Evolutionary conservation across 1,140 invertebrate genomes (phyloP).

Genomic region (Paraescarpia echinospica): DNA sequence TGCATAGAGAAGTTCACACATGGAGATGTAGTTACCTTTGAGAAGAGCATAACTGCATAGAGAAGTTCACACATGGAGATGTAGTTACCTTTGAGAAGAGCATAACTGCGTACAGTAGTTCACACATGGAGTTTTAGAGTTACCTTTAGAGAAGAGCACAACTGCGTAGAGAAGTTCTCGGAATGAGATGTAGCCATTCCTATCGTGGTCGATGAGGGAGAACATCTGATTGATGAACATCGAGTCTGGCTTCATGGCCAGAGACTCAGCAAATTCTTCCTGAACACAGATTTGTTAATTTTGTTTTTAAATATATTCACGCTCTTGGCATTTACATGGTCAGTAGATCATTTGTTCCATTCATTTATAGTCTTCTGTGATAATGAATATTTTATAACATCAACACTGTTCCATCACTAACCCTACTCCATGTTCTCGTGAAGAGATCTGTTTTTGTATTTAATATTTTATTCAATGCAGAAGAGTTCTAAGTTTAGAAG

Average conservation of each 20-base stretch:
- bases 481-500: background rate
- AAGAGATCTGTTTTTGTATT: background rate
- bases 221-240: constrained; percentile 99
- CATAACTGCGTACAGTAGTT: background rate
- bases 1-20: constrained; percentile 71
- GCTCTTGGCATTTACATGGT: no score
- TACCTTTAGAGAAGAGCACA: constrained; percentile 72
- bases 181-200: constrained; percentile 94
- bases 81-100: background rate
- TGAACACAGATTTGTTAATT: constrained; percentile 47
- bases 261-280: constrained; percentile 92
- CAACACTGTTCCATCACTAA: no score
- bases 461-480: background rate
- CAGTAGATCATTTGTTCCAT: no score
- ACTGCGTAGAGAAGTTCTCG: constrained; percentile 97
- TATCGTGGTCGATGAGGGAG: constrained; percentile 95
- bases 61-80: no score
- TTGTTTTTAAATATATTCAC: background rate
- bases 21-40: constrained; percentile 71
- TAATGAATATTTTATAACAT: no score
- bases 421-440: background rate
- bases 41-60: background rate
- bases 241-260: constrained; percentile 94
- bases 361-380: no score
- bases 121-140: background rate